These are phyloP conservation scores for Sphaerophoria taeniata DNA, from an alignment of 2,888 invertebrate species.

Conservation along the genomic window DNA sequence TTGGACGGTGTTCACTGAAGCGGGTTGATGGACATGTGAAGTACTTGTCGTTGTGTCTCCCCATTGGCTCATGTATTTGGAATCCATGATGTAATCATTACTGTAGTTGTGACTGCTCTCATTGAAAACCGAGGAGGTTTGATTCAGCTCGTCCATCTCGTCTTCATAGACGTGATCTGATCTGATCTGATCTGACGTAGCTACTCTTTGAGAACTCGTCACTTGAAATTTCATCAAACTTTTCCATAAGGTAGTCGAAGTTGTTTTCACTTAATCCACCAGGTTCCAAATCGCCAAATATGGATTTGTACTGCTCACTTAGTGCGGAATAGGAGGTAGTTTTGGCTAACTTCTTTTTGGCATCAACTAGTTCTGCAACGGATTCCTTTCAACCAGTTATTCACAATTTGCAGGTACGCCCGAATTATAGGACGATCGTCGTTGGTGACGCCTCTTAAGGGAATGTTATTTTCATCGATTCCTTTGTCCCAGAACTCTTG, in stretches of 20 bases:
- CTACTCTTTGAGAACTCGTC: background rate
- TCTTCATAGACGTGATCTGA: conserved; percentile 62
- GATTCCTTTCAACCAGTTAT: conserved; percentile 41
- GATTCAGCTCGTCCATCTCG: conserved; percentile 61
- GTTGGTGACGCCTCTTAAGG: conserved; percentile 8
- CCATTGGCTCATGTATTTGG: conserved; percentile 77
- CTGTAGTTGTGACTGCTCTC: conserved; percentile 75
- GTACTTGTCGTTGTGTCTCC: conserved; percentile 46
- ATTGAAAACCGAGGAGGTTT: conserved; percentile 74
- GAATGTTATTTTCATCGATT: conserved; percentile 42
- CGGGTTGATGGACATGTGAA: background rate
- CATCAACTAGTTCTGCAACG: conserved; percentile 6
- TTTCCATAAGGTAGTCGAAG: conserved; percentile 25
- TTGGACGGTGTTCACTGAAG: background rate
- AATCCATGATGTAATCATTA: conserved; percentile 45
- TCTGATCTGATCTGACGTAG: conserved; percentile 31
- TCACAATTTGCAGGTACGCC: conserved; percentile 35
- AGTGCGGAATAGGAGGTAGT: conserved; percentile 10
- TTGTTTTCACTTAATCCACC: background rate
- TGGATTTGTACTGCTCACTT: conserved; percentile 18
- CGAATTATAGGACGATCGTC: conserved; percentile 56
- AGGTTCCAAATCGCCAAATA: conserved; percentile 10
- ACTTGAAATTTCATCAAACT: conserved; percentile 30
- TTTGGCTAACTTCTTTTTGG: background rate
- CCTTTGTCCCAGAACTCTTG: conserved; percentile 73